Conservation (phyloP, 2,888 invertebrate genomes). For the Fragum sueziense region DNA sequence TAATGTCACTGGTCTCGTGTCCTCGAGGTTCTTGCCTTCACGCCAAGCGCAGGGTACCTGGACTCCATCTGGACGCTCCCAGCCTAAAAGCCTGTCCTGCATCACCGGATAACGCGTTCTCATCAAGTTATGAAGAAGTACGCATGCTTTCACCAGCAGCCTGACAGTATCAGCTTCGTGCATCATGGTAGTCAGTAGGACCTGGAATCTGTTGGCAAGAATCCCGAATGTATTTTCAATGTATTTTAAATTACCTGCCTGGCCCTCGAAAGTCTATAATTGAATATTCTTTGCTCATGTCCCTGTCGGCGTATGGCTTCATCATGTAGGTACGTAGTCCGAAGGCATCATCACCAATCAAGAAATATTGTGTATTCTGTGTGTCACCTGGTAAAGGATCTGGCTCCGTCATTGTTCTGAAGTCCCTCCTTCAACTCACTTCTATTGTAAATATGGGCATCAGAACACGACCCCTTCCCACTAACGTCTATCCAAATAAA, state of each 20-base stretch:
- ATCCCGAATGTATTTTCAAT: slow-evolving; percentile 62
- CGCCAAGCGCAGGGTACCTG: slow-evolving; percentile 58
- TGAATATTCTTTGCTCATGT: slow-evolving; percentile 35
- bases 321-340: no score
- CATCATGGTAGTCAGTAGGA: slow-evolving; percentile 54
- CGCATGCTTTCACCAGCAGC: slow-evolving; percentile 36
- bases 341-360: no score
- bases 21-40: slow-evolving; percentile 48
- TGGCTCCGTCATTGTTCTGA: slow-evolving; percentile 34
- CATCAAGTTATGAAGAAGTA: slow-evolving; percentile 60
- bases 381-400: slow-evolving; percentile 33
- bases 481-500: no score
- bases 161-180: slow-evolving; percentile 43
- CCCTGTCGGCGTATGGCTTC: slow-evolving; percentile 18
- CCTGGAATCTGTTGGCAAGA: slow-evolving; percentile 54
- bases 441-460: slow-evolving; percentile 33
- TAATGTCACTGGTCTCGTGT: slow-evolving; percentile 42
- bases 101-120: slow-evolving; percentile 45
- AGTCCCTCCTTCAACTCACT: slow-evolving; percentile 31
- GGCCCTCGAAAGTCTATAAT: slow-evolving; percentile 39
- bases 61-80: slow-evolving; percentile 29
- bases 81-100: slow-evolving; percentile 42
- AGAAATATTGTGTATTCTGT: no score
- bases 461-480: slow-evolving; percentile 26
- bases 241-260: no score